These are phyloP conservation scores for Lasioglossum lativentre DNA, from an alignment of 2,888 invertebrate genomes.

Conservation along the genomic window DNA sequence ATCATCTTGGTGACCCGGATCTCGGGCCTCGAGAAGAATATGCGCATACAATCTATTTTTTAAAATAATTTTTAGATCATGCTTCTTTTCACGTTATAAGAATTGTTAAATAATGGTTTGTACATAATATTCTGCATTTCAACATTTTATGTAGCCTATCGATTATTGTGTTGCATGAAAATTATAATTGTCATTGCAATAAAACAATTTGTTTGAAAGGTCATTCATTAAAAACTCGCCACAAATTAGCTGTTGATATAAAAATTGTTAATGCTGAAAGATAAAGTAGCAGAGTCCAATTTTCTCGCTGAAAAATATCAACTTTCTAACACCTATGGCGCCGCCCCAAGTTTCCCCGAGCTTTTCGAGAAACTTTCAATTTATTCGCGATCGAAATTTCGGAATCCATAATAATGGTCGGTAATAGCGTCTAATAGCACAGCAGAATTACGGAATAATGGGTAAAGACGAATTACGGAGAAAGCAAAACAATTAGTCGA, in stretches of 20 bases:
- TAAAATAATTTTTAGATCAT: too few species aligned
- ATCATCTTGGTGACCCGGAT: not conserved
- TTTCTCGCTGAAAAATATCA: not conserved
- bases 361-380: not conserved
- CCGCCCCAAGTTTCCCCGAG: not conserved
- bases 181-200: too few species aligned
- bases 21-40: too few species aligned
- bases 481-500: constrained; percentile 18
- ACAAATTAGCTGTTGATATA: not conserved
- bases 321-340: not conserved
- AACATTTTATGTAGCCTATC: too few species aligned
- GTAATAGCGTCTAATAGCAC: not conserved
- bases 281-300: not conserved
- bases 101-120: too few species aligned
- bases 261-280: too few species aligned
- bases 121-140: too few species aligned
- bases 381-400: not conserved
- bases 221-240: not conserved
- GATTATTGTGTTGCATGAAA: too few species aligned
- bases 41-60: too few species aligned
- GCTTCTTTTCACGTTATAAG: too few species aligned
- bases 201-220: not conserved
- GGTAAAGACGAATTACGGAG: not conserved
- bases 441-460: not conserved
- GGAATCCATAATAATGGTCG: not conserved